phyloP scores from a whole-genome alignment of 1,140 invertebrate genomes.

The Euwallacea fornicatus region DNA sequence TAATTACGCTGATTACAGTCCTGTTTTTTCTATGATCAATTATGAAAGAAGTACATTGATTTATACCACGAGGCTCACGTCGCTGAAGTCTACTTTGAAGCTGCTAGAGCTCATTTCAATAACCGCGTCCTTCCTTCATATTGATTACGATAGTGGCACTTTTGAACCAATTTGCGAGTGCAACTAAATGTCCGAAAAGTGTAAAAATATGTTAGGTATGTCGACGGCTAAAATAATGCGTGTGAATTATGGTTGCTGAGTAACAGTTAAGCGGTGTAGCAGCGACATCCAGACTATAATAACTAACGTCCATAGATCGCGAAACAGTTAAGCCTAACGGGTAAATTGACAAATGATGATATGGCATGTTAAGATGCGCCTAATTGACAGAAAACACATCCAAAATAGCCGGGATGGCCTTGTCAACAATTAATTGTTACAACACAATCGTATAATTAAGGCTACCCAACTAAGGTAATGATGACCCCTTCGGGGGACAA shows the following conservation, averaged over 20 bases:
- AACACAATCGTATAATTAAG: slow-evolving; percentile 49
- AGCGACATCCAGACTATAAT: slow-evolving; percentile 7
- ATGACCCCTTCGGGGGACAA: too few species aligned
- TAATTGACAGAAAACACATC: slow-evolving; percentile 52
- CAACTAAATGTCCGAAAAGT: too few species aligned
- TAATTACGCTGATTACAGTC: too few species aligned
- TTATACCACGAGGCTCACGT: too few species aligned
- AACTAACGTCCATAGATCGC: slow-evolving; percentile 5
- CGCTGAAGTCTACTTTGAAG: too few species aligned
- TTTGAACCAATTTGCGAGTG: too few species aligned
- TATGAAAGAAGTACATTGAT: too few species aligned
- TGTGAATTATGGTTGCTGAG: not conserved
- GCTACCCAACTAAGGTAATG: slow-evolving; percentile 39
- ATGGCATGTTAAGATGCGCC: slow-evolving; percentile 51
- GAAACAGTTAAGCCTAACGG: slow-evolving; percentile 22
- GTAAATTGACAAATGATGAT: slow-evolving; percentile 54
- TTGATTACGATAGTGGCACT: too few species aligned
- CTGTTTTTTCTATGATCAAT: too few species aligned
- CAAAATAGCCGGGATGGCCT: slow-evolving; percentile 44
- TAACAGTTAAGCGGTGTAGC: not conserved
- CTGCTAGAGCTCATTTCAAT: too few species aligned
- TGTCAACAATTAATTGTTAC: slow-evolving; percentile 49
- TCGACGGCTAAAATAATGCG: slow-evolving; percentile 13
- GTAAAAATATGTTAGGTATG: too few species aligned
- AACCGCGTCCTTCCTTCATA: too few species aligned